Evolutionary conservation across 92 coral and sea anemone species (phyloP), one percentile per base, ranked within the genome.

Genomic region (Desmophyllum pertusum): DNA sequence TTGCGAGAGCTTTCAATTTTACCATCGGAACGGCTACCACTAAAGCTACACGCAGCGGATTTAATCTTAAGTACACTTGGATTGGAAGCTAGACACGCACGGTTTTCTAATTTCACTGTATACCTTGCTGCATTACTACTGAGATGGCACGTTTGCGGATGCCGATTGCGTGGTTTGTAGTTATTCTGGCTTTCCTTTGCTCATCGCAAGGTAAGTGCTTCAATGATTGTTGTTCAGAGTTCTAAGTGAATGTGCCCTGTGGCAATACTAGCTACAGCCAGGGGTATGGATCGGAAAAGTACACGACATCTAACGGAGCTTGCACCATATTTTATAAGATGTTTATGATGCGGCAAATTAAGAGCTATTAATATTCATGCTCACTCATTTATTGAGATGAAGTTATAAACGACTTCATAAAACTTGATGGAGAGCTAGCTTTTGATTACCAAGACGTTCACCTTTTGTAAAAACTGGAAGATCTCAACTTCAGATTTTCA

Each of bases 361-460:
- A 67, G 75, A 66, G 75, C 61, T 66, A 67, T 80, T 80, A 69
- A 38, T 42, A 78, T 80, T 80, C 76, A 48, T 17, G 57, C 37
- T 6, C 27, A 19, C 67, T 31, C 61, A 51, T 59, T 45, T 43
- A 68, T 69, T 67, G 13, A 37, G 25, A 67, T 37, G 13, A 27
- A 69, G 76, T 69, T 79, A n/a, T 46, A 52, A 51, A 51, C 18
- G 39, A 80, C 36, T 63, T 68, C 66, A 33, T 67, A 35, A 80
- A 51, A 6, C 35, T 48, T 67, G 30, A 21, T 2, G 23, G 4
- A 10, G 33, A 21, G 30, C 37, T 68, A 3, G 38, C 55, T 62
- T 40, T 45, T 59, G 13, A 39, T n/a, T 33, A 33, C 4, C n/a
- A 36, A 39, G 23, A 18, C 14, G 69, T 11, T 10, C 65, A 59